Evolutionary conservation across 2,797 vertebrate species (phyloP).

Genomic region (Molothrus ater): DNA sequence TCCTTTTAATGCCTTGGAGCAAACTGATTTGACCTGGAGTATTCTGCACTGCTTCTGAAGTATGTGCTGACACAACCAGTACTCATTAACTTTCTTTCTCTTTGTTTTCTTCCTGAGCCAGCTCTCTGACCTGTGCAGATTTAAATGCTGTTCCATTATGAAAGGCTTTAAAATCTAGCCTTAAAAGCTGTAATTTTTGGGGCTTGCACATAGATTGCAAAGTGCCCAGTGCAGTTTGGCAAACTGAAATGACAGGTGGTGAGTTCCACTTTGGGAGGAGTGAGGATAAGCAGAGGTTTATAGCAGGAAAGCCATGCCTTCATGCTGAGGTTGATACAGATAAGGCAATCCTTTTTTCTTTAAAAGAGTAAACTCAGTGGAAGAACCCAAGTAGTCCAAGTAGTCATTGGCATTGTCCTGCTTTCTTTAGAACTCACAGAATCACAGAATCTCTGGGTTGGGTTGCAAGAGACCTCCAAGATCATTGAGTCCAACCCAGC

Average conservation of each 20-base stretch:
- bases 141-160: background rate
- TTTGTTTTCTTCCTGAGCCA: background rate
- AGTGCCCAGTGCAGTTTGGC: background rate
- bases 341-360: background rate
- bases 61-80: background rate
- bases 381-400: rapidly evolving
- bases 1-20: background rate
- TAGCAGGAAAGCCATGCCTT: background rate
- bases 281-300: background rate
- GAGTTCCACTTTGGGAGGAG: background rate
- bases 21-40: background rate
- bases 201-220: rapidly evolving
- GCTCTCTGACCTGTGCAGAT: background rate
- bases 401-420: background rate
- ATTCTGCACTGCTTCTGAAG: background rate
- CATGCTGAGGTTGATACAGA: rapidly evolving
- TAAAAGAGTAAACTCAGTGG: background rate
- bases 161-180: background rate
- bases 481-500: background rate
- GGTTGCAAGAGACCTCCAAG: background rate
- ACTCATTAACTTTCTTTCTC: background rate
- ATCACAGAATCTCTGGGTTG: too few relatives aligned
- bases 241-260: background rate
- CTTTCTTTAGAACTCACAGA: background rate
- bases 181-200: background rate